These are phyloP conservation scores for Chrysolina haemoptera DNA, from an alignment of 2,888 invertebrate genomes.

Conservation along the genomic window DNA sequence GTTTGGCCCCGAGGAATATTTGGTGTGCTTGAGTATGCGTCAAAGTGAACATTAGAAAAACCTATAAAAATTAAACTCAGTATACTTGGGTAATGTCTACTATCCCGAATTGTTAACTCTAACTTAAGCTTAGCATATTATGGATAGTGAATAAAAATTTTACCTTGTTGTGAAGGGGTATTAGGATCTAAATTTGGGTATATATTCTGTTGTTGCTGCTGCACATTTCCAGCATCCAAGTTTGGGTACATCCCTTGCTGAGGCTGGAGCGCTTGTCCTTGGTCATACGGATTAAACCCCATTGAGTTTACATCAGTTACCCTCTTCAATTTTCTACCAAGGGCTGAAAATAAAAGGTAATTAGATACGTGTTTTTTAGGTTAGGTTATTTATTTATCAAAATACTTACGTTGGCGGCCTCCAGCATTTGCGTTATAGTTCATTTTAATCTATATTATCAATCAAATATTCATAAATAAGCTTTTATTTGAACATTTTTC, in stretches of 20 bases:
- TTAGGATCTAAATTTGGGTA: slow-evolving; percentile 29
- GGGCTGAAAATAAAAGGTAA: slow-evolving; percentile 58
- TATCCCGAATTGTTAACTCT: background rate
- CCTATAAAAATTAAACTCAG: slow-evolving; percentile 34
- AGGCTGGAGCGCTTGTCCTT: slow-evolving; percentile 41
- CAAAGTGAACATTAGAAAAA: slow-evolving; percentile 42
- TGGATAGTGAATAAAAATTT: background rate
- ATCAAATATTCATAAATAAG: slow-evolving; percentile 1
- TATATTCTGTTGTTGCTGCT: slow-evolving; percentile 22
- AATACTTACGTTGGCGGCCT: slow-evolving; percentile 64
- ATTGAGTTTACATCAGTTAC: slow-evolving; percentile 81
- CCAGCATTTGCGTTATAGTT: slow-evolving; percentile 68
- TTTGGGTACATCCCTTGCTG: slow-evolving; percentile 57
- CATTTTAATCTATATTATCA: slow-evolving; percentile 55
- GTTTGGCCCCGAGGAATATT: slow-evolving; percentile 45
- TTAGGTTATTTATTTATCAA: background rate
- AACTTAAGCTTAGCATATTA: background rate
- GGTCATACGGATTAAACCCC: slow-evolving; percentile 71
- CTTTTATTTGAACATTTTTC: background rate
- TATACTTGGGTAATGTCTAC: background rate
- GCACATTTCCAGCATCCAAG: slow-evolving; percentile 45
- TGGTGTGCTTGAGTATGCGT: slow-evolving; percentile 46
- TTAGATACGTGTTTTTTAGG: slow-evolving; percentile 38
- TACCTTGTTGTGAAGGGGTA: slow-evolving; percentile 54
- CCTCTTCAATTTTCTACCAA: slow-evolving; percentile 75